These are phyloP conservation scores for Zosterops japonicus DNA, from an alignment of 2,113 vertebrate genomes.

Conservation along the genomic window DNA sequence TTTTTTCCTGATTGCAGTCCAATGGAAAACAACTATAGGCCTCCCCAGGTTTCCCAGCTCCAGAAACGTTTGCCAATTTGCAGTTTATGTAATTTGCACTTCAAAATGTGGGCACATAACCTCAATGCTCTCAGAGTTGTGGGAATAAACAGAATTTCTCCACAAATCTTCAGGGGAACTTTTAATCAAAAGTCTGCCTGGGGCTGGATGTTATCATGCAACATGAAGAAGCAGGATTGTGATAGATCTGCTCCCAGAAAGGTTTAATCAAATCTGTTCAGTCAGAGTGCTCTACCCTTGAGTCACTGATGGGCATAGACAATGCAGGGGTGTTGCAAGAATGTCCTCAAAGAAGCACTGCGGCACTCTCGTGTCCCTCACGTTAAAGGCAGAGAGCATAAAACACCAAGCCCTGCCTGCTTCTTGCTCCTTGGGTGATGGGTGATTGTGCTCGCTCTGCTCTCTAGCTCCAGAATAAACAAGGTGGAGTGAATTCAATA, in stretches of 20 bases:
- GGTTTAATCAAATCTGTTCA: constrained; percentile 64
- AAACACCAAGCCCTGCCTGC: not conserved
- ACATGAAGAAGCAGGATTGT: constrained; percentile 61
- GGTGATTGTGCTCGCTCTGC: not conserved
- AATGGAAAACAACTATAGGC: not conserved
- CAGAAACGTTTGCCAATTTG: constrained; percentile 31
- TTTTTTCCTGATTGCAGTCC: not conserved
- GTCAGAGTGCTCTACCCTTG: constrained; percentile 29
- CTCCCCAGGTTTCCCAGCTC: not conserved
- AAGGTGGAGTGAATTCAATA: not conserved
- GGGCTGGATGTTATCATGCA: constrained; percentile 55
- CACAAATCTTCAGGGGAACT: constrained; percentile 53
- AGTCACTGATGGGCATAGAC: constrained; percentile 57
- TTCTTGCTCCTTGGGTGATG: not conserved
- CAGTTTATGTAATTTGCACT: constrained; percentile 66
- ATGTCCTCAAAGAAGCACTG: not conserved
- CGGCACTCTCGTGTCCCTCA: not conserved
- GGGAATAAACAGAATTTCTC: constrained; percentile 68
- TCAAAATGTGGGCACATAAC: constrained; percentile 59
- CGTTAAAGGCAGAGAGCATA: accelerated
- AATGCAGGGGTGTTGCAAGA: constrained; percentile 31
- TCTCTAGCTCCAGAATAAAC: not conserved
- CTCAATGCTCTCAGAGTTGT: constrained; percentile 47
- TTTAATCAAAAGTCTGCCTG: constrained; percentile 65
- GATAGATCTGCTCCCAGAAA: constrained; percentile 62